phyloP scores from a whole-genome alignment of 2,113 vertebrate species.

The Puntigrus tetrazona region DNA sequence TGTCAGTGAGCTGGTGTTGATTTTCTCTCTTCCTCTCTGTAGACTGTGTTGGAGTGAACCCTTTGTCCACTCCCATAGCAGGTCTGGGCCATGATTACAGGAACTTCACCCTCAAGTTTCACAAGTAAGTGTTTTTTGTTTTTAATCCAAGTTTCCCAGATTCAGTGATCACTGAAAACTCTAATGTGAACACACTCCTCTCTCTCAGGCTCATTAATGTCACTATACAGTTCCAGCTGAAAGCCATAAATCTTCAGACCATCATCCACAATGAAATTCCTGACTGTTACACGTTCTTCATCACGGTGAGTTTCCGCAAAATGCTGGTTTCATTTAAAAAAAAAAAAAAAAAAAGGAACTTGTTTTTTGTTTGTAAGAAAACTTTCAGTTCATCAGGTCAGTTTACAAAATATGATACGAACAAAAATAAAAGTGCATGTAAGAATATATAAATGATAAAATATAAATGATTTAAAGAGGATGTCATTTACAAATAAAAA shows the following conservation, averaged over 20 bases:
- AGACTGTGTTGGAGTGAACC: conserved; percentile 85
- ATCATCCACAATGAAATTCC: conserved; percentile 95
- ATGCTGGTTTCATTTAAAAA: background rate
- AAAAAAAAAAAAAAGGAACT: background rate
- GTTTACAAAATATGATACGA: background rate
- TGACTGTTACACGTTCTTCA: conserved; percentile 91
- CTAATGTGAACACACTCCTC: background rate
- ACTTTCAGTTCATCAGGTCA: background rate
- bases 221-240: conserved; percentile 90
- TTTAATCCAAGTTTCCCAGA: background rate
- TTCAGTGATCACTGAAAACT: background rate
- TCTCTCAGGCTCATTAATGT: conserved; percentile 84
- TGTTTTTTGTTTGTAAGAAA: too few relatives aligned
- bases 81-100: conserved; percentile 68
- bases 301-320: conserved; percentile 77
- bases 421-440: background rate
- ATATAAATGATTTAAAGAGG: background rate
- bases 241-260: conserved; percentile 94
- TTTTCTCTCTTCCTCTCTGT: conserved; percentile 31
- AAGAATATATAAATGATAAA: too few relatives aligned
- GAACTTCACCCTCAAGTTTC: conserved; percentile 93
- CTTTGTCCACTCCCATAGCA: conserved; percentile 60
- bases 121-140: conserved; percentile 80
- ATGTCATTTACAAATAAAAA: too few relatives aligned
- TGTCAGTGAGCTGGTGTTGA: background rate